Evolutionary conservation across 2,797 vertebrate species (phyloP).

Genomic region (Saguinus oedipus): DNA sequence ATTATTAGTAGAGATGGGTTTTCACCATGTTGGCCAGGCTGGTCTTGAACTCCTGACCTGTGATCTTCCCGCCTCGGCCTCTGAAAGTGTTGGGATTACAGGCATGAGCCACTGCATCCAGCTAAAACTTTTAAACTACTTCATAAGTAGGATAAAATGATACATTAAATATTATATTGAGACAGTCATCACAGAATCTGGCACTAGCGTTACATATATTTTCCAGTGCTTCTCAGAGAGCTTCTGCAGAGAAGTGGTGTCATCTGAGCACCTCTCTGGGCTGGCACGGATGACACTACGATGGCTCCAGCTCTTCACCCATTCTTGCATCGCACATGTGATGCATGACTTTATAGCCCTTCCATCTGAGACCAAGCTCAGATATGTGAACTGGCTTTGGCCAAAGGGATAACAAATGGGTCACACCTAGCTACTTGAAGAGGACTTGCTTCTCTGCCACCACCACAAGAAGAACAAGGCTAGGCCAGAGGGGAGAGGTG

Average conservation of each 20-base stretch:
- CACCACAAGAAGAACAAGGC: not conserved
- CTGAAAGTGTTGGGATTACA: too few relatives aligned
- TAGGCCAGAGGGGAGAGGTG: not conserved
- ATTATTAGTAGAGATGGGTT: too few relatives aligned
- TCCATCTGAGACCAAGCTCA: not conserved
- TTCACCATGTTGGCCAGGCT: too few relatives aligned
- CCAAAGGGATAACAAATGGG: not conserved
- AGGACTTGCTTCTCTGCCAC: not conserved
- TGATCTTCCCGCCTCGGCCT: too few relatives aligned
- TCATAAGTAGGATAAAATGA: not conserved
- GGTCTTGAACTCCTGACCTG: too few relatives aligned
- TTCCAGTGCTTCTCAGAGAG: not conserved
- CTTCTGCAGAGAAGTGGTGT: not conserved
- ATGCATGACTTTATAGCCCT: not conserved
- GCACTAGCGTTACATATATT: not conserved
- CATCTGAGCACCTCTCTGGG: not conserved
- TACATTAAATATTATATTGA: not conserved
- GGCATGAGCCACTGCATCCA: too few relatives aligned
- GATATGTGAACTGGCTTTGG: not conserved
- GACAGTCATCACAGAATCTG: not conserved
- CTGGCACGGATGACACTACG: not conserved
- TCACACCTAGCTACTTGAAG: not conserved
- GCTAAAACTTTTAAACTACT: not conserved
- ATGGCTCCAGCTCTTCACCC: too few relatives aligned
- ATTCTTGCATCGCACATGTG: fast-evolving